Evolutionary conservation across 2,888 invertebrate species (phyloP), one percentile per base, ranked within the genome.

Genomic region (Altica lythri): DNA sequence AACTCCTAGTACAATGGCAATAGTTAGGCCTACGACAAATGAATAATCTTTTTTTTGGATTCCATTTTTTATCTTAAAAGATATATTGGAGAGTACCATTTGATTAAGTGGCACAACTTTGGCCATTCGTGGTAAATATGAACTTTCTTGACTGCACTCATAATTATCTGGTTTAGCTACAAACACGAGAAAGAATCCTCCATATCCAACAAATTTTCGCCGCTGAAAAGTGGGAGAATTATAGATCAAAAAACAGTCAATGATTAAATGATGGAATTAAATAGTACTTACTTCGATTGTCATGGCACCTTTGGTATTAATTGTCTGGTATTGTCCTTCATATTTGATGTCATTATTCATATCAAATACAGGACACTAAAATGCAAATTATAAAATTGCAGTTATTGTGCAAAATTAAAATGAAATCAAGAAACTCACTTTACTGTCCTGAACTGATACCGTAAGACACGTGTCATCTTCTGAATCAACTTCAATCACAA

Each of bases 311-410:
- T 86, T 82, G 43, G 79, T 80, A 3, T 86, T 87, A 77, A 92
- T 86, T 0, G 92, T 92, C 66, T 92, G 84, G 72, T 84, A 86
- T 59, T 83, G 84, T 0, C 91, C 91, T 55, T 86, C 83, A 65
- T 86, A 91, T 51, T 86, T 78, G 6, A 92, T 85, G 65, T 89
- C 89, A 51, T 84, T 80, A 62, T 90, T 89, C 55, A 88, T 81
- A 72, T 92, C 92, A 69, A 88, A 87, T 1, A 92, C 89, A 6
- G 92, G 92, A 72, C 92, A 92, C 92, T 92, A 71, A 56, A 14
- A 49, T 29, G 8, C 4, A 3, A 42, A 42, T 10, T 32, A 14
- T 32, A 27, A 16, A 22, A 37, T 19, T 27, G 10, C 16, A 19
- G 12, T 9, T 30, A 35, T 10, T 38, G 4, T 17, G 22, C 12